phyloP scores from a whole-genome alignment of 2,113 vertebrate genomes.

The Dinomys branickii region DNA sequence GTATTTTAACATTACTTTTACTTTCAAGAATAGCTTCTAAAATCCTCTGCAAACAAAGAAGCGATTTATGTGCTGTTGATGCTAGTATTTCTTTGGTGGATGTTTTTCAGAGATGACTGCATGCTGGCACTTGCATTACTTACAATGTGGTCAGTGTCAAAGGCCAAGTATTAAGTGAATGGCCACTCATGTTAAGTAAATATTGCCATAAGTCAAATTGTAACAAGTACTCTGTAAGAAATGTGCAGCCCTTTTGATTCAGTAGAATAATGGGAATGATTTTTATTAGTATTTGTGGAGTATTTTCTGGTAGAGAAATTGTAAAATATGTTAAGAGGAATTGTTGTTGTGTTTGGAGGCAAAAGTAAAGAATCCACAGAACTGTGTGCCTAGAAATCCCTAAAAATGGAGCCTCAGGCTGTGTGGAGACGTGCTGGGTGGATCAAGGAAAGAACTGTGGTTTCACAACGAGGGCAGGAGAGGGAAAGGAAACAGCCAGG shows the following conservation, averaged over 20 bases:
- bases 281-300: conserved; percentile 46
- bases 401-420: neutral
- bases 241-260: conserved; percentile 22
- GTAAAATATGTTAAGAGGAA: conserved; percentile 13
- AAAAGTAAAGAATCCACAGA: neutral
- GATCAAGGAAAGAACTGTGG: neutral
- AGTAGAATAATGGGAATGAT: neutral
- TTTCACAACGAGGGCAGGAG: neutral
- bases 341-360: neutral
- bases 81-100: conserved; percentile 27
- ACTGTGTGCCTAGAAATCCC: conserved; percentile 14
- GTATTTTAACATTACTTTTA: conserved; percentile 40
- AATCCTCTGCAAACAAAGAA: conserved; percentile 54
- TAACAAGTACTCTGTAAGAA: neutral
- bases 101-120: conserved; percentile 2
- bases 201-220: conserved; percentile 5
- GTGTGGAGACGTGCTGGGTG: neutral
- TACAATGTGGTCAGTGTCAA: conserved; percentile 48
- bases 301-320: conserved; percentile 33
- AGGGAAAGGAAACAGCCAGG: neutral
- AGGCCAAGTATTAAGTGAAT: conserved; percentile 47
- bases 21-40: conserved; percentile 30
- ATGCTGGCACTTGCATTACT: neutral
- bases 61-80: conserved; percentile 32
- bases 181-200: conserved; percentile 47